Evolutionary conservation across 2,797 vertebrate species (phyloP), one percentile per base, ranked within the genome.

Genomic region (Choloepus didactylus): DNA sequence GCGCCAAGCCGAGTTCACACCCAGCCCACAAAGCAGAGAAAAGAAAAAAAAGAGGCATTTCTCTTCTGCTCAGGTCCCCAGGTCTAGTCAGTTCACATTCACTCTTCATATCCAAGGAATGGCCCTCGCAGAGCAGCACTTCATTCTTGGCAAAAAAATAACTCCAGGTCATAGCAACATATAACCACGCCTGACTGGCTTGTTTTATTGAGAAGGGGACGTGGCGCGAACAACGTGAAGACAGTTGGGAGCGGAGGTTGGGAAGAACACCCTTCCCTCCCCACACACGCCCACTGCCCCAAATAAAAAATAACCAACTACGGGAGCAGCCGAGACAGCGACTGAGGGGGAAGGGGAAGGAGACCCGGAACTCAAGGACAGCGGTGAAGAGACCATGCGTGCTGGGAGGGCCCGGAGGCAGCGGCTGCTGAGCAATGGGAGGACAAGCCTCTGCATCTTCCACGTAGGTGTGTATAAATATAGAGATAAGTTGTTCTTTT

Each of bases 241-340:
- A 96, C 95, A 96, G 95, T 1, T 84, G 94, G 95, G 92, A 91
- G 79, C 75, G n/a, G 79, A 89, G 93, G 90, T 8, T n/a, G 89
- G 96, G 94, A 96, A 96, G 92, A 91, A 66, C 15, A 62, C 82
- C 89, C 93, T 91, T 79, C 87, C 96, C 89, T 85, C 86, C 89
- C 87, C 87, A 44, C 5, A 85, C 66, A 54, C 29, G 67, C 92
- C 97, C 91, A 93, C 96, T 89, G 95, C 95, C 94, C 97, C 94
- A 94, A 97, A 97, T 96, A 97, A 96, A 97, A 97, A 98, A 97
- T 92, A 96, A 98, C 99, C 99, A 99, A 99, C 94, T 96, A 94
- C 94, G 90, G 76, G 93, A 97, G 97, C 93, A 96, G 97, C 97
- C 6, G 95, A 96, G 94, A 94, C 93, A 94, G 93, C 25, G 66